Evolutionary conservation across 2,113 vertebrate genomes (phyloP), one percentile per base, ranked within the genome.

Genomic region (Buteo buteo): DNA sequence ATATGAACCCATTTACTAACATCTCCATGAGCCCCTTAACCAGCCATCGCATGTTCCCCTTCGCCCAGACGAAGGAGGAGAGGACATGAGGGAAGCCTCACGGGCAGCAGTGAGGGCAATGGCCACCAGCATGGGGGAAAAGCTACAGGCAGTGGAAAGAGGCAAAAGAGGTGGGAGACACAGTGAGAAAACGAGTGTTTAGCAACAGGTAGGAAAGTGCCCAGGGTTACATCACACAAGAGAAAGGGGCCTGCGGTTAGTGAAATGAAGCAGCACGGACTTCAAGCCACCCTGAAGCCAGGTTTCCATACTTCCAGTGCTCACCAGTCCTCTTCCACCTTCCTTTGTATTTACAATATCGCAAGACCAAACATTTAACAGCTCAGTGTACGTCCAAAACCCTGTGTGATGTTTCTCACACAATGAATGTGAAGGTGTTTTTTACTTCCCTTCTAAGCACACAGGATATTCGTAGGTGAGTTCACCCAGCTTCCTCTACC

Each of bases 191-290:
- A 78, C 6, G 17, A 81, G 49, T 36, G 19, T 44, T 61, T 55
- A 28, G 11, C 24, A 72, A 66, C 45, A 78, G 31, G 7, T 31
- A 38, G 31, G 45, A 40, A 57, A 38, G 20, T 66, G 40, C 6
- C 32, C 42, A 26, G 40, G 7, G 44, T 77, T 40, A 13, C 11
- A 40, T 9, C 42, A n/a, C 20, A 49, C 1, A 0, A 83, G 54
- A 31, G 18, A 67, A 77, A 34, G 32, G 20, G 3, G 12, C 36
- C 28, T 32, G 45, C 1, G 2, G 8, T 7, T 47, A 31, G 16
- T 28, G 52, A 82, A 69, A 81, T 2, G 0, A 19, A 89, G 24
- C 3, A 1, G 19, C 0, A 2, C 14, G 24, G 58, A 47, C 7
- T 14, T 61, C 28, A 57, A 57, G 69, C 25, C 44, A 38, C 65